These are phyloP conservation scores for Pachycephus smyrnensis DNA, from an alignment of 2,888 invertebrate species.

Conservation along the genomic window DNA sequence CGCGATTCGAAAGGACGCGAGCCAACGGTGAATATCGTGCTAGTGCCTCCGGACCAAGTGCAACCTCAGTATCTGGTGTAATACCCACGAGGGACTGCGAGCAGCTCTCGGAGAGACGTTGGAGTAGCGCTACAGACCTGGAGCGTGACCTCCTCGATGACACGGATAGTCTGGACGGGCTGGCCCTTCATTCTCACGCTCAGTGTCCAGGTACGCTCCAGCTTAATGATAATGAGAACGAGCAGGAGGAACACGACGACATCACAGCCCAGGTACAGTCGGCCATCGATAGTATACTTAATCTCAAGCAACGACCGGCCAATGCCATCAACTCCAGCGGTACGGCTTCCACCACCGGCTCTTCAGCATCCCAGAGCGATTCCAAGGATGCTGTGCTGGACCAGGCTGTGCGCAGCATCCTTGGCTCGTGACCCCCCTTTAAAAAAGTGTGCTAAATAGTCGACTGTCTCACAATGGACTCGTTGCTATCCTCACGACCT, in stretches of 20 bases:
- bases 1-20: slow-evolving; percentile 56
- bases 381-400: slow-evolving; percentile 61
- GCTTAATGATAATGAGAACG: slow-evolving; percentile 29
- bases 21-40: slow-evolving; percentile 58
- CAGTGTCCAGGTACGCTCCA: slow-evolving; percentile 44
- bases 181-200: slow-evolving; percentile 56
- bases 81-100: background rate
- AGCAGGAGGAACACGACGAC: slow-evolving; percentile 70
- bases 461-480: background rate
- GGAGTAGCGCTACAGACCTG: slow-evolving; percentile 59
- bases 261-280: slow-evolving; percentile 83
- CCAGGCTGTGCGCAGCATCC: slow-evolving; percentile 64
- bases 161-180: slow-evolving; percentile 59
- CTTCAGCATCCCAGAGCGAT: slow-evolving; percentile 44
- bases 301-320: slow-evolving; percentile 71
- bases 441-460: slow-evolving; percentile 62
- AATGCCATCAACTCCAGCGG: slow-evolving; percentile 38
- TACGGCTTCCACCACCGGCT: slow-evolving; percentile 23
- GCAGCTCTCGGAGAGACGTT: slow-evolving; percentile 39
- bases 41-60: slow-evolving; percentile 21
- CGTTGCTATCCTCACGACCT: background rate
- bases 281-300: slow-evolving; percentile 83
- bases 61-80: slow-evolving; percentile 1
- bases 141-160: slow-evolving; percentile 63
- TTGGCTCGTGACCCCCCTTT: slow-evolving; percentile 66